phyloP scores from a whole-genome alignment of 2,888 invertebrate species.

The Hydraecia micacea region DNA sequence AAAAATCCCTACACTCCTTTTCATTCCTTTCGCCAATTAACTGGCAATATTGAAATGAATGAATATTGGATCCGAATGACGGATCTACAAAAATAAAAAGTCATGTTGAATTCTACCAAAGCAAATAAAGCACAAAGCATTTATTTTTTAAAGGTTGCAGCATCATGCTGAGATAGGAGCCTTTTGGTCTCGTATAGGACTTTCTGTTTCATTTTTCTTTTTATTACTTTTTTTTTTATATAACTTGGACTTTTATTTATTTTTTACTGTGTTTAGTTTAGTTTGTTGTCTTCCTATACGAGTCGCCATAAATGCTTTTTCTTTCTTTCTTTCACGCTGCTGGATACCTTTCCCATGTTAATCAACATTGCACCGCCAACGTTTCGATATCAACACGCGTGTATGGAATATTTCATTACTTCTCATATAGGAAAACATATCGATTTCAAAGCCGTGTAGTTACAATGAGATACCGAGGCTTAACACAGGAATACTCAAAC shows the following conservation, averaged over 20 bases:
- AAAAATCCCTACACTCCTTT: neutral
- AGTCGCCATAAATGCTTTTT: too few species aligned
- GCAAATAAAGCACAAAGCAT: neutral
- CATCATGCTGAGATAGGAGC: too few species aligned
- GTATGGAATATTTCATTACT: conserved; percentile 27
- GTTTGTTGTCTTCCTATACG: too few species aligned
- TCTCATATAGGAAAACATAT: conserved; percentile 15
- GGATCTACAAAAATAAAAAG: neutral
- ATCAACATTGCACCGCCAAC: neutral
- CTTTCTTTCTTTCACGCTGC: too few species aligned
- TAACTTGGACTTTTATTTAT: too few species aligned
- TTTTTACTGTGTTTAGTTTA: too few species aligned
- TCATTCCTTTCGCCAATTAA: neutral
- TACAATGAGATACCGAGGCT: neutral
- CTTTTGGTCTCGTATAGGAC: too few species aligned
- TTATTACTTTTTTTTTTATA: too few species aligned
- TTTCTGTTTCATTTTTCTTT: too few species aligned
- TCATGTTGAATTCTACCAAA: too few species aligned
- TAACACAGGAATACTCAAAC: conserved; percentile 4
- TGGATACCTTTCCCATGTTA: neutral
- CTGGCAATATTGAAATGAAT: neutral
- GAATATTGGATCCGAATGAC: neutral
- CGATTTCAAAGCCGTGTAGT: conserved; percentile 7
- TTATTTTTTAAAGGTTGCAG: too few species aligned
- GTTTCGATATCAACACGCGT: neutral